Percentiles rank a stretch among this genome's conserved stretches.
These are phyloP conservation scores for Gastrophysa polygoni DNA, from an alignment of 2,888 invertebrate species.

Conservation along the genomic window DNA sequence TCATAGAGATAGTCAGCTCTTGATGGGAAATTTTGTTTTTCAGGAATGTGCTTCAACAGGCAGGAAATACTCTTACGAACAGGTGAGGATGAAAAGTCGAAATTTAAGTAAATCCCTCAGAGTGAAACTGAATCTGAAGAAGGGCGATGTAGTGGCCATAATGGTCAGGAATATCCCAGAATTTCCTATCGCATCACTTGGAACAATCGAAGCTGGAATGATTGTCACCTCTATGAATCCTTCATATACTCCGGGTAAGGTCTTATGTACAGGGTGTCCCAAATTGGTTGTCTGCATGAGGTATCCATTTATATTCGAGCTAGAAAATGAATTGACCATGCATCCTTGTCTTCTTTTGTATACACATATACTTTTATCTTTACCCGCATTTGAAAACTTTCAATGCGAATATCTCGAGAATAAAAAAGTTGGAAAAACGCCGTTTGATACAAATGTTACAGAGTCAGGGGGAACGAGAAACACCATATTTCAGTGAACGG, in stretches of 20 bases:
- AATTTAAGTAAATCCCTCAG: conserved; percentile 64
- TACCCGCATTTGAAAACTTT: too few species aligned
- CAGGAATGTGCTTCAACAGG: conserved; percentile 77
- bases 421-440: too few species aligned
- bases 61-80: conserved; percentile 73
- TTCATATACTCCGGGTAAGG: conserved; percentile 63
- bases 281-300: not conserved
- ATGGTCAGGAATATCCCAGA: conserved; percentile 80
- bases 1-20: not conserved
- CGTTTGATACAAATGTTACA: too few species aligned
- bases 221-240: conserved; percentile 76
- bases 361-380: too few species aligned
- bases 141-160: conserved; percentile 72
- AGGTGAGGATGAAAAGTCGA: conserved; percentile 67
- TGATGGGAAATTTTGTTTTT: not conserved
- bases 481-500: too few species aligned
- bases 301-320: too few species aligned
- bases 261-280: not conserved
- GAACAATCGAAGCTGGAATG: conserved; percentile 71
- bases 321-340: not conserved
- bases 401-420: too few species aligned
- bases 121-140: conserved; percentile 66
- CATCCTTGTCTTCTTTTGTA: too few species aligned
- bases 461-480: too few species aligned
- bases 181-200: conserved; percentile 70